Base-by-base conservation (phyloP, 2,113 vertebrate genomes). In the Plectropomus leopardus region DNA sequence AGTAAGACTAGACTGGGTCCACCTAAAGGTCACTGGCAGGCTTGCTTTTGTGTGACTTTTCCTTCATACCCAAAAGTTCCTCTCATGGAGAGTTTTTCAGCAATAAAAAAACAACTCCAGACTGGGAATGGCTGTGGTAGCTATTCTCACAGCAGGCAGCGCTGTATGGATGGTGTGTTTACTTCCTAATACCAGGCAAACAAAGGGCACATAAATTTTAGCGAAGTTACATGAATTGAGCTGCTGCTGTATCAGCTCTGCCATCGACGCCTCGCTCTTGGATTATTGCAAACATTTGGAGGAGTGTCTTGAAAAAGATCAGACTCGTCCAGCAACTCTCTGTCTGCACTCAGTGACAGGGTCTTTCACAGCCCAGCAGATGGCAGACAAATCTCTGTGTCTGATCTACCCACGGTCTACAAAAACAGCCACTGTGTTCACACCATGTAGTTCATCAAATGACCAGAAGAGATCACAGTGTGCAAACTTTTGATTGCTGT, bases 401-500 rank as follows among this genome's bases (percentile, higher is more conserved):
- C 21, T 28, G 28, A 26, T 65, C 36, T 13, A 5, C 24, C 5
- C 2, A 16, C 7, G 2, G 3, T 10, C 30, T 17, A 21, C n/a
- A 44, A 11, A 36, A 48, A 28, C 42, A 53, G n/a, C 13, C 13
- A 26, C 17, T 47, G 15, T 40, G 21, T 30, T 75, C 47, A 30
- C 16, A 30, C 19, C 19, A 5, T 82, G 86, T 34, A 89, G 68
- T 93, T 89, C 81, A 65, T 30, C 30, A 71, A 80, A 85, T 63
- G 70, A 63, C 88, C 90, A 89, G 67, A 40, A 86, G 90, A 90
- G 84, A 40, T 58, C 86, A 76, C 54, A 70, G 1, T 84, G 32
- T 44, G 78, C 82, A 63, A 78, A 85, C 83, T 60, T 80, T 83
- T 88, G 30, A 51, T 54, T 11, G 13, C 11, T 6, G 24, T 7